phyloP scores from a whole-genome alignment of 2,113 vertebrate genomes.

The Hystrix cristata region DNA sequence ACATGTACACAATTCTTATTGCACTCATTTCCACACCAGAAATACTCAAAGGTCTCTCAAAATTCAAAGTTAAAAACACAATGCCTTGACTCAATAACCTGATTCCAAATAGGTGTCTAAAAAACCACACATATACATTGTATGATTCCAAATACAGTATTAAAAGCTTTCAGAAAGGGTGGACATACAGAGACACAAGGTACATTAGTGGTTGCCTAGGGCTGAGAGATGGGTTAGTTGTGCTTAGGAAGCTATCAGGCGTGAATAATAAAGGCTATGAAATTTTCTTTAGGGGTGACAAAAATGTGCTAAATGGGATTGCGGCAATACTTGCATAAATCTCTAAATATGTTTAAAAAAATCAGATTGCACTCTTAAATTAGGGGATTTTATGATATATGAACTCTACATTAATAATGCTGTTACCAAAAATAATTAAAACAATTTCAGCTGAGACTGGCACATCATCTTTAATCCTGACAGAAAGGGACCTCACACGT shows the following conservation, averaged over 20 bases:
- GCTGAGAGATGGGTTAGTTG: neutral
- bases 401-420: neutral
- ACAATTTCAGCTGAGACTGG: neutral
- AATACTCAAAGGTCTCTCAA: too few species aligned
- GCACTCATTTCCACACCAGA: too few species aligned
- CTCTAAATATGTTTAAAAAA: neutral
- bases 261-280: neutral
- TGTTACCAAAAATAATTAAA: neutral
- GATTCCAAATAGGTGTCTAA: too few species aligned
- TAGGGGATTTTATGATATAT: neutral
- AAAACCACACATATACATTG: neutral
- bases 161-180: neutral
- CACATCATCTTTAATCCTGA: neutral
- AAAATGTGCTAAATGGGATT: conserved; percentile 15
- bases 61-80: too few species aligned
- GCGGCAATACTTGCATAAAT: neutral
- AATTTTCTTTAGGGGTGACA: neutral
- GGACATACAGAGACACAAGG: neutral
- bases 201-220: neutral
- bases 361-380: neutral
- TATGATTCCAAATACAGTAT: neutral
- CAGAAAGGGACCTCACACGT: neutral
- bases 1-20: too few species aligned
- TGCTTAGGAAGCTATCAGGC: neutral
- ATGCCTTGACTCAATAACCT: too few species aligned